Evolutionary conservation across 2,888 invertebrate species (phyloP).

Genomic region (Amblyjoppa proteus): DNA sequence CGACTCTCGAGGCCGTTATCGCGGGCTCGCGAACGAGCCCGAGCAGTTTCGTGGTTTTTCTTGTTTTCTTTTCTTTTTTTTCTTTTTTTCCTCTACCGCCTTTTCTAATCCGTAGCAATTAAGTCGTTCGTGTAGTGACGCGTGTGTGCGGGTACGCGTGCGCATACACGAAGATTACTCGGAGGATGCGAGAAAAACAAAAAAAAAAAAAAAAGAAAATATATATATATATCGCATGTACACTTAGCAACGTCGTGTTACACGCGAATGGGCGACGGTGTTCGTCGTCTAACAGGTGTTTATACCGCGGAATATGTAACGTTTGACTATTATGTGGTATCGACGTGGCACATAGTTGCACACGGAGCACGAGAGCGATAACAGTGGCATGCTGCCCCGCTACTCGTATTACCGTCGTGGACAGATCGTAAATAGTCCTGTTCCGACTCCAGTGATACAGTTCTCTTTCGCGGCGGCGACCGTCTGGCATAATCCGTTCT

Average conservation of each 20-base stretch:
- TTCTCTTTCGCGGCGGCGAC: slow-evolving; percentile 16
- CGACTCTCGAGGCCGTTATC: slow-evolving; percentile 41
- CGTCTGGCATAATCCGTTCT: slow-evolving; percentile 25
- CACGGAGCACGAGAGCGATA: not conserved
- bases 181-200: slow-evolving; percentile 1
- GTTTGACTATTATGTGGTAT: slow-evolving; percentile 24
- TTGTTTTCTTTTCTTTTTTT: too few relatives aligned
- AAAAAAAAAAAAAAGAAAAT: too few relatives aligned
- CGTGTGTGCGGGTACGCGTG: not conserved
- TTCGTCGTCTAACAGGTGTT: slow-evolving; percentile 38
- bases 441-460: slow-evolving; percentile 8
- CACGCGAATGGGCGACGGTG: slow-evolving; percentile 18
- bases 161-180: not conserved
- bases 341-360: not conserved
- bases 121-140: slow-evolving; percentile 36
- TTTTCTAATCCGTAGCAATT: slow-evolving; percentile 58
- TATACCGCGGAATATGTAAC: slow-evolving; percentile 26
- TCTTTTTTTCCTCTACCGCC: slow-evolving; percentile 25
- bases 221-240: not conserved
- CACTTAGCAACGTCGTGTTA: not conserved
- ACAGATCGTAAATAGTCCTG: slow-evolving; percentile 50
- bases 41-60: slow-evolving; percentile 2
- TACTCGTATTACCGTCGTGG: slow-evolving; percentile 40
- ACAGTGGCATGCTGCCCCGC: slow-evolving; percentile 38
- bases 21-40: slow-evolving; percentile 27